phyloP scores from a whole-genome alignment of 2,888 invertebrate genomes.

The Agrenia bidenticulata region DNA sequence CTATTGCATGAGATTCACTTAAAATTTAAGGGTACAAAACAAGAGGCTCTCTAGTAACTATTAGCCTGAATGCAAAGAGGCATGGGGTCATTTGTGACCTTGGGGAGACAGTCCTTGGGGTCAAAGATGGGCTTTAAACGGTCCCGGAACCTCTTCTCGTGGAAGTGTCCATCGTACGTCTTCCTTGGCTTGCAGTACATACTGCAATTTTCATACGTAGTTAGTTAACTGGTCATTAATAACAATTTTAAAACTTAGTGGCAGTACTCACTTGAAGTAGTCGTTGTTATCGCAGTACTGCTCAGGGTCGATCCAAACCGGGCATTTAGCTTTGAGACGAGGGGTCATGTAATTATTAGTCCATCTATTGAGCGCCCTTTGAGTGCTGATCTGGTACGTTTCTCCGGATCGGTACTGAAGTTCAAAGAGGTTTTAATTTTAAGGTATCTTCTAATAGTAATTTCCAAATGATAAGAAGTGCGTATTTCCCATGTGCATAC shows the following conservation, averaged over 20 bases:
- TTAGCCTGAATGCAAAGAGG: constrained; percentile 31
- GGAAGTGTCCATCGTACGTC: constrained; percentile 50
- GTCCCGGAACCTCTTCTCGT: constrained; percentile 45
- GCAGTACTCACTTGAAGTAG: constrained; percentile 29
- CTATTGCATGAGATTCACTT: neutral
- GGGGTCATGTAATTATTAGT: constrained; percentile 44
- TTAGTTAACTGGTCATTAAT: neutral
- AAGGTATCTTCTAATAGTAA: neutral
- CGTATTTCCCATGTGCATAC: constrained; percentile 19
- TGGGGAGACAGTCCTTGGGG: constrained; percentile 39
- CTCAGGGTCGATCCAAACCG: constrained; percentile 45
- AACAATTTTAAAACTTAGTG: neutral
- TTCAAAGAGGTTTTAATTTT: neutral
- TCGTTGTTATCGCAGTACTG: constrained; percentile 40
- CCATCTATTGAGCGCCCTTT: constrained; percentile 44
- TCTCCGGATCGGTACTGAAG: constrained; percentile 45
- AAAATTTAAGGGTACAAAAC: too few species aligned
- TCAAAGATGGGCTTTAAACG: constrained; percentile 45
- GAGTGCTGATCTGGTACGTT: constrained; percentile 35
- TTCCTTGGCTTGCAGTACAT: constrained; percentile 42
- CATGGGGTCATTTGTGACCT: constrained; percentile 29
- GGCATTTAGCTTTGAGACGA: constrained; percentile 40
- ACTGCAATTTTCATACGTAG: constrained; percentile 23
- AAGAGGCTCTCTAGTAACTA: too few species aligned
- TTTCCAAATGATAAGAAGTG: neutral